These are phyloP conservation scores for Aspidiotus destructor DNA, from an alignment of 2,888 invertebrate genomes.

Conservation along the genomic window DNA sequence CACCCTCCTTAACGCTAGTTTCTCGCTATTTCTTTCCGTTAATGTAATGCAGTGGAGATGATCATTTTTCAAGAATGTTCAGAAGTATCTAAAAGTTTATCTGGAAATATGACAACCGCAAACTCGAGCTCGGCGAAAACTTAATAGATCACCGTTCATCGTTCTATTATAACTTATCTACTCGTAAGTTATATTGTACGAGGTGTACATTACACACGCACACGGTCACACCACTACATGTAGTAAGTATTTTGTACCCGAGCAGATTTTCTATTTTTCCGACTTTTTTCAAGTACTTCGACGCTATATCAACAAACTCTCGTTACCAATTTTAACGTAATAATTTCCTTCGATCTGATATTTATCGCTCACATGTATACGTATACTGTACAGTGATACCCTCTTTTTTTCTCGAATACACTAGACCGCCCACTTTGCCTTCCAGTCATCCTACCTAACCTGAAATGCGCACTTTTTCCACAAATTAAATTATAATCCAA, in stretches of 20 bases:
- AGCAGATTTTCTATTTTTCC: background rate
- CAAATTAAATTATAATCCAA: background rate
- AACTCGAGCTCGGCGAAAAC: slow-evolving; percentile 22
- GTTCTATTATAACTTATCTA: slow-evolving; percentile 24
- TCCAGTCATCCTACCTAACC: background rate
- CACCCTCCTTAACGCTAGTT: slow-evolving; percentile 3
- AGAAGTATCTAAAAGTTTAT: slow-evolving; percentile 29
- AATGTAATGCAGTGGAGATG: slow-evolving; percentile 30
- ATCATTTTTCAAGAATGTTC: slow-evolving; percentile 33
- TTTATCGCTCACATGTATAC: background rate
- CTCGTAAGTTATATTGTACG: background rate
- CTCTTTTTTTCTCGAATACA: background rate
- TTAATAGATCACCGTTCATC: slow-evolving; percentile 32
- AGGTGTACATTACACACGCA: too few species aligned
- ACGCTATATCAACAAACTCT: background rate
- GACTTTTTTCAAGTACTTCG: background rate
- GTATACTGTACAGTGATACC: background rate
- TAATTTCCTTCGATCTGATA: slow-evolving; percentile 13
- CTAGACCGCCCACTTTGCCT: background rate
- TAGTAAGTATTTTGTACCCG: too few species aligned
- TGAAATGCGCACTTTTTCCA: background rate
- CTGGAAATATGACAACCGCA: slow-evolving; percentile 32
- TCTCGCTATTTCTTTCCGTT: background rate
- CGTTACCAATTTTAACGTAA: slow-evolving; percentile 6
- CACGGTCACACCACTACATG: too few species aligned